phyloP scores from a whole-genome alignment of 2,113 vertebrate species.

The cattle (Bos taurus) region ARS-UCD2.0 NC_037339.1:42791001-42791500 shows the following conservation, averaged over 20 bases:
- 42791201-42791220: neutral
- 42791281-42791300: too few species aligned
- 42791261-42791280: too few species aligned
- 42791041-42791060: neutral
- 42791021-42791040: neutral
- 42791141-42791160: neutral
- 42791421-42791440: too few species aligned
- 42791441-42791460: too few species aligned
- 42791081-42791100: neutral
- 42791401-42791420: too few species aligned
- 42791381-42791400: too few species aligned
- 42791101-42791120: neutral
- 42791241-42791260: neutral
- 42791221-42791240: neutral
- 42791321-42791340: too few species aligned
- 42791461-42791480: too few species aligned
- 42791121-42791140: neutral
- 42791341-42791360: too few species aligned
- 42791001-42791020: neutral
- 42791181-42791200: neutral
- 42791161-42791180: neutral
- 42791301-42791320: neutral
- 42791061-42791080: neutral
- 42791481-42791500: too few species aligned
- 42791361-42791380: too few species aligned